A percentile compares a stretch with the other conserved stretches of the same genome.
phyloP scores from a whole-genome alignment of 2,888 invertebrate genomes.

The Andrena haemorrhoa region DNA sequence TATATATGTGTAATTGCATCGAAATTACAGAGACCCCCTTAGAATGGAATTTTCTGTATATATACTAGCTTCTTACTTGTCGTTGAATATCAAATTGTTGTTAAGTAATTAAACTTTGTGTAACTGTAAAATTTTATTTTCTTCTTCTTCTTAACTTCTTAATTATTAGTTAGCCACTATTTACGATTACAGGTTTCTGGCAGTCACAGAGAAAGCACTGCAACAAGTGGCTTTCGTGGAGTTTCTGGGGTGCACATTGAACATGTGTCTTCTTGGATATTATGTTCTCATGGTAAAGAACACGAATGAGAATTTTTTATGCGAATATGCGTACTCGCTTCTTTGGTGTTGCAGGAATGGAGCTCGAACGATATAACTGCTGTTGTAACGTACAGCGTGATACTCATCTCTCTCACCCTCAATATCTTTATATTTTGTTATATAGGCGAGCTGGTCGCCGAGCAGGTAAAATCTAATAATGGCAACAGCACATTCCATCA shows the following conservation, averaged over 20 bases:
- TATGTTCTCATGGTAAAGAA: slow-evolving; percentile 75
- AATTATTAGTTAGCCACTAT: not conserved
- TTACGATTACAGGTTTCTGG: slow-evolving; percentile 45
- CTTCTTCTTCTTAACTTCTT: too few species aligned
- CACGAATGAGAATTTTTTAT: not conserved
- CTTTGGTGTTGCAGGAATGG: slow-evolving; percentile 39
- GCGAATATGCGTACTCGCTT: not conserved
- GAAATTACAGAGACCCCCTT: not conserved
- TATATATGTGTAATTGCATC: not conserved
- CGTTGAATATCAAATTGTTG: not conserved
- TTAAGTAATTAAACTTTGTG: not conserved
- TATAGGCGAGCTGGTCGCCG: slow-evolving; percentile 76
- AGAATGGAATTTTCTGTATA: too few species aligned
- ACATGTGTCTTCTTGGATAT: slow-evolving; percentile 78
- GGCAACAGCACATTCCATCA: not conserved
- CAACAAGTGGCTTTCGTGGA: slow-evolving; percentile 77
- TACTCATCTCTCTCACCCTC: slow-evolving; percentile 75
- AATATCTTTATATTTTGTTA: slow-evolving; percentile 79
- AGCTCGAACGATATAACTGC: slow-evolving; percentile 10
- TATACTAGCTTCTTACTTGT: not conserved
- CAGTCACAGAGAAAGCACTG: slow-evolving; percentile 50
- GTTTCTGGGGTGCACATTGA: slow-evolving; percentile 77
- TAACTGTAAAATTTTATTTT: too few species aligned
- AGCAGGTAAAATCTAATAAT: slow-evolving; percentile 62
- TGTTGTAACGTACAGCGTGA: slow-evolving; percentile 63